Evolutionary conservation across 2,888 invertebrate species (phyloP).

Genomic region (Drosophila fulvimacula): DNA sequence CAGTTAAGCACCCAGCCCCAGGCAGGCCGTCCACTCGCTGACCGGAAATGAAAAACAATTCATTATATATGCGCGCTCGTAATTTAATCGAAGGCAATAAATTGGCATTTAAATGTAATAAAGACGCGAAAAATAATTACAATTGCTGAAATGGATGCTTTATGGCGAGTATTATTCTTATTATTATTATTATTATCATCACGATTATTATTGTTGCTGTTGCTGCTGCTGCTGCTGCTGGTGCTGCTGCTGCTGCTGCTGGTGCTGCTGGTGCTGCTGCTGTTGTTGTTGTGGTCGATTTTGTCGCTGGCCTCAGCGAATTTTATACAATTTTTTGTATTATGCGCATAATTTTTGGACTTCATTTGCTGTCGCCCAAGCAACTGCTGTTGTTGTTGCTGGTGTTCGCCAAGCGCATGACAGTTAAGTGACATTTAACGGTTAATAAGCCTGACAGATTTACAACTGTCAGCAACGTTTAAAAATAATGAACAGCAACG

Average conservation of each 20-base stretch:
- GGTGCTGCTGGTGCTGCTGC: constrained; percentile 25
- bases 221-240: constrained; percentile 11
- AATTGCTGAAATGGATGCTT: constrained; percentile 56
- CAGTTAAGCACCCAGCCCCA: background rate
- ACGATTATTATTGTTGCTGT: constrained; percentile 23
- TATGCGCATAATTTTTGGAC: constrained; percentile 74
- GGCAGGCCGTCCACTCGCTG: background rate
- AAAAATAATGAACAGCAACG: constrained; percentile 76
- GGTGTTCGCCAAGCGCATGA: constrained; percentile 64
- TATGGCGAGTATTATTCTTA: constrained; percentile 50
- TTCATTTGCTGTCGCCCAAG: constrained; percentile 39
- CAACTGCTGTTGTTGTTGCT: constrained; percentile 35
- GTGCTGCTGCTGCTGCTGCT: constrained; percentile 20
- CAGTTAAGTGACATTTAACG: constrained; percentile 81
- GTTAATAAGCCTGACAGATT: constrained; percentile 81
- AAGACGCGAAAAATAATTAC: constrained; percentile 77
- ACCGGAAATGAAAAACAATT: constrained; percentile 45
- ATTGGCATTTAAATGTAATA: constrained; percentile 81
- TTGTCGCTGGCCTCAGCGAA: constrained; percentile 34
- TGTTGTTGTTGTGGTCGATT: background rate
- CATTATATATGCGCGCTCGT: constrained; percentile 57
- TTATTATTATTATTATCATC: constrained; percentile 38
- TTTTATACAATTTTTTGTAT: constrained; percentile 66
- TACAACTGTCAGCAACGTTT: constrained; percentile 77
- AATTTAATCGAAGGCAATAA: constrained; percentile 79